phyloP scores from a whole-genome alignment of 2,113 vertebrate species.

The Hepsetus odoe region DNA sequence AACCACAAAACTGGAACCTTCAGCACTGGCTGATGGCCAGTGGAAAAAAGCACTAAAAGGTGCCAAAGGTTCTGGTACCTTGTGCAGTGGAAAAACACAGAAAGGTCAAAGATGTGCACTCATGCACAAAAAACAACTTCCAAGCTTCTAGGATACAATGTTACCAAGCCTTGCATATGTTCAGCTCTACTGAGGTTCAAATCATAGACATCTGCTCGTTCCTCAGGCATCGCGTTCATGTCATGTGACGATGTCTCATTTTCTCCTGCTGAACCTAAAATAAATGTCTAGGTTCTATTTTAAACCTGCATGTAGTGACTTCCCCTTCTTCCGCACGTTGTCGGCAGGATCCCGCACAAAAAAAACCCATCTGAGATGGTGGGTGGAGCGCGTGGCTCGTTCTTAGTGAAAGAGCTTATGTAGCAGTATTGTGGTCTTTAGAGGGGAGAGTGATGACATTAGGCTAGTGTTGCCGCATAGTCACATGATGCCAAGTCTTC shows the following conservation, averaged over 20 bases:
- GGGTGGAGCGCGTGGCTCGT: slow-evolving; percentile 17
- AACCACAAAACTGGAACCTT: too few species aligned
- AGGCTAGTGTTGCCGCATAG: background rate
- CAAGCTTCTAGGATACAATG: background rate
- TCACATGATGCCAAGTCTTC: background rate
- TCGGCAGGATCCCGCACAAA: slow-evolving; percentile 44
- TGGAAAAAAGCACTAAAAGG: too few species aligned
- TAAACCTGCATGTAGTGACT: slow-evolving; percentile 53
- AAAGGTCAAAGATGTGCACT: background rate
- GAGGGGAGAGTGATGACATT: background rate
- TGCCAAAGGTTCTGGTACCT: too few species aligned
- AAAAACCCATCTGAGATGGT: slow-evolving; percentile 24
- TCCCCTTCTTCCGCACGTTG: slow-evolving; percentile 59
- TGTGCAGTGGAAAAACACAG: too few species aligned
- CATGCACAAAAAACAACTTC: too few species aligned
- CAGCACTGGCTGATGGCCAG: too few species aligned
- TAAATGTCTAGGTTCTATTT: slow-evolving; percentile 67
- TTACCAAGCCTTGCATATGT: slow-evolving; percentile 42
- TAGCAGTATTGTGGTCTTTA: slow-evolving; percentile 21
- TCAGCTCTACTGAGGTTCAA: slow-evolving; percentile 32
- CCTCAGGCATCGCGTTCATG: slow-evolving; percentile 39
- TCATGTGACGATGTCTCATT: slow-evolving; percentile 59
- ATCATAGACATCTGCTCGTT: slow-evolving; percentile 55
- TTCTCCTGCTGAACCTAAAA: slow-evolving; percentile 62
- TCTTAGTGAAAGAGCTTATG: slow-evolving; percentile 15